Conservation (phyloP, 2,888 invertebrate genomes). For the Anorthoa munda region DNA sequence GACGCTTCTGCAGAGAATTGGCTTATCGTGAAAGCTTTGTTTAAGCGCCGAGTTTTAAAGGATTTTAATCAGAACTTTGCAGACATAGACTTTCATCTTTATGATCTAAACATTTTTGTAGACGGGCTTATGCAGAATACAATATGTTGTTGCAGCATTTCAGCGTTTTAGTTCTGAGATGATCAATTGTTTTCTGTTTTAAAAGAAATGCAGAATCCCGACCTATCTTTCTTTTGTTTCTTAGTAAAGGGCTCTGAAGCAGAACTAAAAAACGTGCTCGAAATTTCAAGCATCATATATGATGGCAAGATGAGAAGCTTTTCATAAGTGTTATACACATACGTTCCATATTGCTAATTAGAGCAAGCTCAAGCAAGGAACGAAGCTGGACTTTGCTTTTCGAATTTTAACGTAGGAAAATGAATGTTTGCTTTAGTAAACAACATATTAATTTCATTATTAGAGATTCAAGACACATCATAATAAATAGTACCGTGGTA, state of each 20-base stretch:
- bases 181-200: conserved; percentile 12
- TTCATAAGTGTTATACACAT: neutral
- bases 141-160: neutral
- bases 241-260: neutral
- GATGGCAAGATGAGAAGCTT: neutral
- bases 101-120: neutral
- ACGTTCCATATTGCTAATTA: conserved; percentile 20
- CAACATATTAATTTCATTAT: neutral
- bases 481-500: too few relatives aligned
- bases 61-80: conserved; percentile 9
- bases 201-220: neutral
- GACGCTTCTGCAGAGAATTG: neutral
- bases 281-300: conserved; percentile 33
- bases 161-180: neutral
- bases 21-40: neutral
- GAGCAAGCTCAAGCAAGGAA: neutral
- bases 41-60: neutral
- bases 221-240: neutral
- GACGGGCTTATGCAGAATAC: neutral
- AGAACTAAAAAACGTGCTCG: neutral
- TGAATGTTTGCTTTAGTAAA: neutral
- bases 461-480: too few relatives aligned
- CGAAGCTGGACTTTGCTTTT: neutral
- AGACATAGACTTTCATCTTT: neutral
- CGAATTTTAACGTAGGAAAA: neutral